Base-by-base conservation (phyloP, 1,140 invertebrate genomes). In the Galendromus occidentalis region DNA sequence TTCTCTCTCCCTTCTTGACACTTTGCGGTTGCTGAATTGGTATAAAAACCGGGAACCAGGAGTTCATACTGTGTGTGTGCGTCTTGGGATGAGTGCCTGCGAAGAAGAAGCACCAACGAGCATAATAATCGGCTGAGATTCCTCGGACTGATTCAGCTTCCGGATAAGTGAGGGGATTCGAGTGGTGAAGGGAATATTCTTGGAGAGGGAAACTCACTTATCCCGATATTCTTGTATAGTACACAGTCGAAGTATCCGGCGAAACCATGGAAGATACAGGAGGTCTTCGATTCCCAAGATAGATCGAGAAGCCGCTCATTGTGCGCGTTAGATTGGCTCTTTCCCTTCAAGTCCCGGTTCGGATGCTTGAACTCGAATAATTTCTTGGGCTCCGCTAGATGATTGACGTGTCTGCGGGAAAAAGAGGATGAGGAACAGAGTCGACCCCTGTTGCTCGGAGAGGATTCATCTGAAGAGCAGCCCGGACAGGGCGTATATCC, bases 361-460 rank as follows among this genome's bases (percentile, higher is more conserved):
- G 93, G 92, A 82, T 98, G 93, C 64, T 78, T 72, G 74, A 97
- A 98, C 64, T 82, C 85, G 73, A 97, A 98, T 6, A 94, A 77
- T 7, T 80, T 71, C 77, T 93, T 81, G 2, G 87, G 83, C 45
- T 81, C 76, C 64, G 83, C 85, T 68, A 98, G 84, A 65, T 88
- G 81, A 72, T 87, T 86, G 72, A 85, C 86, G 77, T 33, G 65
- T 28, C 42, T 67, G 14, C 41, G 41, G n/a, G n/a, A n/a, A n/a
- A n/a, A n/a, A n/a, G n/a, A n/a, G n/a, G n/a, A n/a, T n/a, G n/a
- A n/a, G n/a, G n/a, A n/a, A n/a, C n/a, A n/a, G n/a, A n/a, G n/a
- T n/a, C n/a, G n/a, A n/a, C n/a, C n/a, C n/a, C n/a, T n/a, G n/a
- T n/a, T n/a, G n/a, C n/a, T n/a, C n/a, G n/a, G n/a, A n/a, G n/a